Base-by-base conservation (phyloP, 2,888 invertebrate species). In the Acanthoscelides obtectus region DNA sequence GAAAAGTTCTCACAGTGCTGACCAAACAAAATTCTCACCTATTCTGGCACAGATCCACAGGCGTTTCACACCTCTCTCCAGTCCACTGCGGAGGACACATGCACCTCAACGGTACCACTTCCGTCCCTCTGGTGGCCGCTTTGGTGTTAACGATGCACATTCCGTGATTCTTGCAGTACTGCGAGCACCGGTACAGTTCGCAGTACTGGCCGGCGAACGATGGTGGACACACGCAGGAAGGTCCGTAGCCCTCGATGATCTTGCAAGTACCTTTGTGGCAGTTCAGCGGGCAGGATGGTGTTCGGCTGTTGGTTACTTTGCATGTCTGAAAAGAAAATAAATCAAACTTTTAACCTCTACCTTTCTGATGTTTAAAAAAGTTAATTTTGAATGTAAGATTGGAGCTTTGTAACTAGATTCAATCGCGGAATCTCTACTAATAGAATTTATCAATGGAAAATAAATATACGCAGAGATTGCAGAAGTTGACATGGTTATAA, bases 141-240 rank as follows among this genome's bases (percentile, higher is more conserved):
- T 82, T 73, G 3, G 80, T 74, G 74, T 85, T 84, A 2, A 88
- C 83, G 69, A 87, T 87, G 76, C 91, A 91, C 71, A 86, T 80
- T 64, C 89, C 91, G 74, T 89, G 88, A 81, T 91, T 90, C 78
- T 88, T 86, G 80, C 93, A 93, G 81, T 88, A 89, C 67, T 90
- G 90, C 1, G 91, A 90, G 81, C 93, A 93, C 71, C 90, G 88
- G 83, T 90, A 91, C 79, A 89, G 88, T 82, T 92, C 89, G 85
- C 94, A 94, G 69, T 87, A 84, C 74, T 88, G 87, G 20, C 94
- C 93, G 65, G 88, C 87, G 84, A 90, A 94, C 68, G 88, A 87
- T 0, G 89, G 85, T 27, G 88, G 87, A 80, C 94, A 94, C 75
- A 87, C 84, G 86, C 94, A 94, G 82, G 89, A 87, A 20, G 88